Base-by-base conservation (phyloP, 2,797 vertebrate genomes). In the Eleutherodactylus coqui region DNA sequence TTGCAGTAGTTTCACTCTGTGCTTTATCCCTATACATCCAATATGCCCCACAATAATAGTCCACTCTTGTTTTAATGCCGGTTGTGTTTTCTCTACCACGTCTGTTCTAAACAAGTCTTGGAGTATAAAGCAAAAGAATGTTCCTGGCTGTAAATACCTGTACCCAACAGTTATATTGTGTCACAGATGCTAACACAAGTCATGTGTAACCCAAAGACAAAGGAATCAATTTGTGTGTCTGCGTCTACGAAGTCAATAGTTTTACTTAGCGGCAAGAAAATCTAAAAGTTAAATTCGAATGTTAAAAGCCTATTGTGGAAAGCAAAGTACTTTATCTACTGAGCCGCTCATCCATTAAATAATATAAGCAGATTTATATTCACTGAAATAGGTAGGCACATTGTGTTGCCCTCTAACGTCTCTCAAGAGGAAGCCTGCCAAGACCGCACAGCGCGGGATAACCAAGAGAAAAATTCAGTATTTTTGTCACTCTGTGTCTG, bases 361-460 rank as follows among this genome's bases (percentile, higher is more conserved):
- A 62, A 82, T 82, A 72, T 60, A 53, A 70, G 69, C 38, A 69
- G 58, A 81, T 82, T 70, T 80, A 64, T 53, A 83, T 69, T 53
- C 51, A 85, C 34, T 70, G 49, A 72, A 73, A 79, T 47, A 62
- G 13, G 36, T 69, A 84, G 34, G 55, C 72, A 84, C 32, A 67
- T 47, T 53, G 60, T 87, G 62, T 5, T 80, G 45, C 58, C 53
- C 16, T 79, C 32, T 38, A 73, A 58, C 47, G n/a, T 77, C 51
- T 81, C 45, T 38, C 19, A 55, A 55, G 36, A 75, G 45, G 49
- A 32, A 47, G n/a, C 29, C 49, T 79, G 49, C 10, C 43, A 60
- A n/a, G 78, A n/a, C 38, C 9, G 29, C 34, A 51, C 14, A 49
- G 32, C 32, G 21, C 24, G n/a, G 24, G n/a, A 36, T 32, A 82